Percentiles rank a stretch among this genome's conserved stretches.
phyloP scores from a whole-genome alignment of 2,888 invertebrate genomes.

The Spilosoma lubricipeda region DNA sequence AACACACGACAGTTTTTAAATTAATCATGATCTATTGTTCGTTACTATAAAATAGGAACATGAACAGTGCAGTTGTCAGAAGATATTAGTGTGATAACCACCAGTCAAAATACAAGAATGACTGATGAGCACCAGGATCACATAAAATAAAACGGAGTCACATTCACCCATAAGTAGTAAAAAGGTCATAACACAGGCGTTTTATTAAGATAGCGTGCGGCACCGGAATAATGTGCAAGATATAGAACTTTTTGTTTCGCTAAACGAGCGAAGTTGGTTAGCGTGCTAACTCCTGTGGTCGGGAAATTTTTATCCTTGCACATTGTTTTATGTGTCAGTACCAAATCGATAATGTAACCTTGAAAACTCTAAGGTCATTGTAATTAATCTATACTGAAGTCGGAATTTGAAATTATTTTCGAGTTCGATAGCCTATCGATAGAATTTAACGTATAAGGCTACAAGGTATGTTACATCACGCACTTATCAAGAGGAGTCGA shows the following conservation, averaged over 20 bases:
- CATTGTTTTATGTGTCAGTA: conserved; percentile 39
- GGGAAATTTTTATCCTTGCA: conserved; percentile 44
- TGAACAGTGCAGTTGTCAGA: neutral
- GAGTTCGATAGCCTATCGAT: too few species aligned
- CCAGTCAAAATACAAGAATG: neutral
- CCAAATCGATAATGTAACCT: conserved; percentile 51
- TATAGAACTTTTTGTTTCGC: conserved; percentile 50
- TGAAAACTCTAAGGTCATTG: conserved; percentile 48
- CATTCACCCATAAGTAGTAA: conserved; percentile 21
- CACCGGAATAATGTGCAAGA: conserved; percentile 47
- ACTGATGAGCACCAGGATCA: neutral
- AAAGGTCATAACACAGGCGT: conserved; percentile 43
- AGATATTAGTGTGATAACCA: neutral
- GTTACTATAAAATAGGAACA: neutral
- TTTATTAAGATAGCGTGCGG: conserved; percentile 56
- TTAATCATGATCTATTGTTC: neutral
- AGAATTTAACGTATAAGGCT: neutral
- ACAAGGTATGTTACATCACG: neutral
- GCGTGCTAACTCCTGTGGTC: conserved; percentile 44
- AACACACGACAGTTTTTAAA: too few species aligned
- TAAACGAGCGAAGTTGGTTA: conserved; percentile 57
- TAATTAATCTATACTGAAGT: conserved; percentile 2
- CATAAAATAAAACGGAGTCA: conserved; percentile 38
- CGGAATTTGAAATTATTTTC: neutral
- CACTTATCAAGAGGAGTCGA: neutral